Conservation (phyloP, 1,140 invertebrate species). For the Ruditapes philippinarum region DNA sequence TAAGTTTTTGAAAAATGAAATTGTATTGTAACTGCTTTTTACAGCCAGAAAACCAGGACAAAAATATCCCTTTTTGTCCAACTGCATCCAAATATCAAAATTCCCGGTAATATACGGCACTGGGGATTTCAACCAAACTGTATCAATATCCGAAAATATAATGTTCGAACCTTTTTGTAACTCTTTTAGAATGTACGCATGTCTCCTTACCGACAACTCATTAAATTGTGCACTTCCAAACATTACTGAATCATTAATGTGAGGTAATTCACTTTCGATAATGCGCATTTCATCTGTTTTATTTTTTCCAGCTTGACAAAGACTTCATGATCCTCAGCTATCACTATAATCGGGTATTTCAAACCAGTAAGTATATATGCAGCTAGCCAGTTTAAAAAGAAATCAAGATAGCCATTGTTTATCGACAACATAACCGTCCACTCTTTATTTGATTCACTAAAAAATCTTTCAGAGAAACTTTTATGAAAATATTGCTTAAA, state of each 20-base stretch:
- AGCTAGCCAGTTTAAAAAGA: neutral
- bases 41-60: neutral
- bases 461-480: too few species aligned
- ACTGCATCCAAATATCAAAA: neutral
- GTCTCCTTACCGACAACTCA: neutral
- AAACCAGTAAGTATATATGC: neutral
- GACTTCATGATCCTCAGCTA: neutral
- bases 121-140: neutral
- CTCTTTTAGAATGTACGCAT: neutral
- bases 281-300: neutral
- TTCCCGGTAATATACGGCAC: neutral
- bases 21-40: neutral
- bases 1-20: neutral
- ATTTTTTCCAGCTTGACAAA: neutral
- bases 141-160: neutral
- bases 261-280: neutral
- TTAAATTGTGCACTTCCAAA: neutral
- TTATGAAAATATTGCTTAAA: too few species aligned
- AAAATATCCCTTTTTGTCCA: neutral
- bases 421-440: neutral
- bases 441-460: too few species aligned
- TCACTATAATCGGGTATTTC: neutral
- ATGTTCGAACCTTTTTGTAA: neutral
- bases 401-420: neutral
- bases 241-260: neutral